Percentiles rank a stretch among this genome's conserved stretches.
Evolutionary conservation across 1,140 invertebrate genomes (phyloP).

Genomic region (Aradophagus sp.): DNA sequence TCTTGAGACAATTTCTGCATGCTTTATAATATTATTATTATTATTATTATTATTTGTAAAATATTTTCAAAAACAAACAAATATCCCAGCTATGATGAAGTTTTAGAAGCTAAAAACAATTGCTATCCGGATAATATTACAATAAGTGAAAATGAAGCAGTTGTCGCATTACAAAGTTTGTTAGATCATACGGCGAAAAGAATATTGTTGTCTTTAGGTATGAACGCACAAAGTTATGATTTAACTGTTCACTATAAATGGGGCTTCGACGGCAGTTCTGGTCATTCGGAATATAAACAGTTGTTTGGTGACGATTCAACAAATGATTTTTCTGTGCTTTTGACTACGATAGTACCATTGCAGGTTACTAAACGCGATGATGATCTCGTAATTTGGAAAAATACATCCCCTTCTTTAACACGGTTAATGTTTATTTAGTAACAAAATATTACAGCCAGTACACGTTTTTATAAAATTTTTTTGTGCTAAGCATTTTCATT

Average conservation of each 20-base stretch:
- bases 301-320: conserved; percentile 3
- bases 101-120: conserved; percentile 8
- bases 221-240: conserved; percentile 1
- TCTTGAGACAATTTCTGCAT: no score
- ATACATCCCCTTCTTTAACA: conserved; percentile 6
- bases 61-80: conserved; percentile 1
- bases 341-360: conserved; percentile 16
- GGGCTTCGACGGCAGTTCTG: conserved; percentile 17
- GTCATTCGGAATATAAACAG: conserved; percentile 6
- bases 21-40: no score
- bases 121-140: conserved; percentile 10
- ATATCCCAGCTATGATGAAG: conserved; percentile 2
- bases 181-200: conserved; percentile 6
- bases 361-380: background rate
- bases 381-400: conserved; percentile 3
- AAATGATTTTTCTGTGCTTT: conserved; percentile 1
- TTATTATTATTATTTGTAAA: no score
- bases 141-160: conserved; percentile 1
- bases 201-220: conserved; percentile 3
- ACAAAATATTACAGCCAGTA: no score
- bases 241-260: conserved; percentile 8
- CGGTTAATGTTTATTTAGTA: conserved; percentile 6
- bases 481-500: background rate
- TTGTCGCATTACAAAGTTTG: conserved; percentile 2
- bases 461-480: background rate